These are phyloP conservation scores for Diceros bicornis DNA, from an alignment of 2,797 vertebrate species.

Conservation along the genomic window DNA sequence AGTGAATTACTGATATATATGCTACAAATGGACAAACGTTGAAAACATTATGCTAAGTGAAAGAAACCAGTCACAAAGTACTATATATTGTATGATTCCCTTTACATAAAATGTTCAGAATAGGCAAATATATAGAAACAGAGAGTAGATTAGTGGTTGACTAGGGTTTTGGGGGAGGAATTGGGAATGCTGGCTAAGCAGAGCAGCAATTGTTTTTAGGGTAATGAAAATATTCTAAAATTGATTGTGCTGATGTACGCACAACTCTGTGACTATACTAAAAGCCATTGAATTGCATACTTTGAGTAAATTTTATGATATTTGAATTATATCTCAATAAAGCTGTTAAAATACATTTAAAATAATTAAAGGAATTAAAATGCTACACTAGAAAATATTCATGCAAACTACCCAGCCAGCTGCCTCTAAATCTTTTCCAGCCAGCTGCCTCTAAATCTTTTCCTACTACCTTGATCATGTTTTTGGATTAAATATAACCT, in stretches of 20 bases:
- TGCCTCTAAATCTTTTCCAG: background rate
- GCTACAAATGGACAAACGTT: background rate
- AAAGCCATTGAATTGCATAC: background rate
- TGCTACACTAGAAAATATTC: background rate
- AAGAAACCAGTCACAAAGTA: background rate
- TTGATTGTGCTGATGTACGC: background rate
- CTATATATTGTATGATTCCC: background rate
- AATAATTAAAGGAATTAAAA: background rate
- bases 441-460: background rate
- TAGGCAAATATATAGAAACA: background rate
- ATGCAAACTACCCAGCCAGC: background rate
- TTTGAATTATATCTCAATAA: background rate
- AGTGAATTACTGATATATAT: background rate
- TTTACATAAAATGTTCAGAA: background rate
- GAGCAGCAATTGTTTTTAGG: background rate
- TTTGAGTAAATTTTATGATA: background rate
- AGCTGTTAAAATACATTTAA: background rate
- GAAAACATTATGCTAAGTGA: background rate
- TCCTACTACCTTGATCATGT: background rate
- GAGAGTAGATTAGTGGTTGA: background rate
- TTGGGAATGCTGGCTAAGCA: background rate
- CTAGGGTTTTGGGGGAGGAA: background rate
- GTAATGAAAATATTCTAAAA: background rate
- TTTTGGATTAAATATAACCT: background rate
- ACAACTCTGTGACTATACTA: background rate